phyloP scores from a whole-genome alignment of 2,113 vertebrate species.

The Ameiurus melas region DNA sequence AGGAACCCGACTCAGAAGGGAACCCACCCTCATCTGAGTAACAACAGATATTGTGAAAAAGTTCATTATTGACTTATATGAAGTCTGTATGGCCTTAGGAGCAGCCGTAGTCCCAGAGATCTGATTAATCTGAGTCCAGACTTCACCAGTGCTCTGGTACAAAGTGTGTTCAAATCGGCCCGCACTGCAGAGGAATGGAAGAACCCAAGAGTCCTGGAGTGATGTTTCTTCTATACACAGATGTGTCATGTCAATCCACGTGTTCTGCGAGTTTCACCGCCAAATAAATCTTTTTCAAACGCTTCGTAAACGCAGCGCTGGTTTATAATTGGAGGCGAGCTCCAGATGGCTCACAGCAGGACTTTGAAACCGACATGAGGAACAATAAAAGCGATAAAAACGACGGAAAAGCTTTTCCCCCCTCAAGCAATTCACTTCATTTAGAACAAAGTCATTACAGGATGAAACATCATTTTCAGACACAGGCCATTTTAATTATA shows the following conservation, averaged over 20 bases:
- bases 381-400: constrained; percentile 33
- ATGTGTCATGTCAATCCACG: neutral
- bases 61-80: too few relatives aligned
- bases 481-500: constrained; percentile 31
- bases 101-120: too few relatives aligned
- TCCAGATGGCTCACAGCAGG: constrained; percentile 43
- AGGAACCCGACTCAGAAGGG: too few relatives aligned
- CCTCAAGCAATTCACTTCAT: constrained; percentile 37
- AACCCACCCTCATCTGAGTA: too few relatives aligned
- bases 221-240: neutral
- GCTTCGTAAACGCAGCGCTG: constrained; percentile 16
- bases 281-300: constrained; percentile 20
- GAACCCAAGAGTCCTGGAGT: neutral
- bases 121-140: neutral
- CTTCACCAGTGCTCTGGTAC: neutral
- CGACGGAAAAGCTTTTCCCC: constrained; percentile 17
- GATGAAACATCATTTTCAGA: constrained; percentile 35
- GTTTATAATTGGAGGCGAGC: constrained; percentile 39
- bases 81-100: too few relatives aligned
- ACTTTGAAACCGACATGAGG: constrained; percentile 39
- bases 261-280: neutral
- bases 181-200: neutral
- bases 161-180: neutral
- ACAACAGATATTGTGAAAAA: too few relatives aligned
- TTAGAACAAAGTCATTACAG: constrained; percentile 37